Evolutionary conservation across 2,797 vertebrate genomes (phyloP), one percentile per base, ranked within the genome.

Genomic region (Chiloscyllium punctatum): DNA sequence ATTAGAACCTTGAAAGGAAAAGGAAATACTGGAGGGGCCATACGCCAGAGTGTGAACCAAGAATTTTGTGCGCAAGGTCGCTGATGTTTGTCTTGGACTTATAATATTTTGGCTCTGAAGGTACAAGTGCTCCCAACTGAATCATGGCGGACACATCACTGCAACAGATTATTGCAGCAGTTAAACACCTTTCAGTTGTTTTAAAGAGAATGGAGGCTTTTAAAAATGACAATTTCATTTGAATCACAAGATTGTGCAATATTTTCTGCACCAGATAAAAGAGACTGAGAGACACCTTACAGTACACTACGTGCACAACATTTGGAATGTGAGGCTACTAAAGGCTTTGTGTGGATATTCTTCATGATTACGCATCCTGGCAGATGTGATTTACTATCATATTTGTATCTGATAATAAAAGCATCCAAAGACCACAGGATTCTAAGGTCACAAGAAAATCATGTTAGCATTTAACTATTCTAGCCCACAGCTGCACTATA

Each of bases 391-490:
- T 94, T 94, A 94, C 92, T 30, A 94, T 94, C 68, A 71, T 16
- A 94, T 71, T 48, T 94, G 68, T 94, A 72, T 69, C 92, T 94
- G 92, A 27, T 94, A 71, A 94, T 94, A 94, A 94, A 72, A 94
- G 25, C 48, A 94, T 94, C 92, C 42, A 2, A 7, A 15, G 69
- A 94, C 42, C 92, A 71, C 91, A 94, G 66, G 23, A 69, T 94
- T 69, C 66, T 66, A 94, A 51, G 92, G 92, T 94, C 92, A 94
- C 42, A 0, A 30, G 68, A 53, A 94, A 94, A 74, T 72, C 33
- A 21, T 37, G 42, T 69, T 69, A 37, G 66, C 66, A 69, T 94
- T 71, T 71, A 94, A 72, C 68, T 71, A 74, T 42, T 51, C 23
- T 16, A 72, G 69, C 25, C 42, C 68, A 51, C 0, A 51, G 92